Base-by-base conservation (phyloP, 2,888 invertebrate species). In the Malthinus seriepunctatus region DNA sequence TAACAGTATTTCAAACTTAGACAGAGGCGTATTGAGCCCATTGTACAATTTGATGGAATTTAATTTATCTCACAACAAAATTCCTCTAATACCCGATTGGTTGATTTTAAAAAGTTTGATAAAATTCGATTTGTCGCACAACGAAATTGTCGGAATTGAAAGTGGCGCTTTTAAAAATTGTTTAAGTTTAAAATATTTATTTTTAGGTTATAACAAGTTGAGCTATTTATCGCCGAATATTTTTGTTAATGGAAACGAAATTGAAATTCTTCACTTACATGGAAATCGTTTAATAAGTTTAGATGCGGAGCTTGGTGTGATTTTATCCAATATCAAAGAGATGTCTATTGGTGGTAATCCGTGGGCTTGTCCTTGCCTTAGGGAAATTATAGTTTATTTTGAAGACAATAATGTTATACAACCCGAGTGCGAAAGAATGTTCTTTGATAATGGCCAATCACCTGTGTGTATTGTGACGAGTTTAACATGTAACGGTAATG, bases 341-440 rank as follows among this genome's bases (percentile, higher is more conserved):
- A 59, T 63, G 23, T 52, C 56, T 9, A 33, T 64, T 8, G 47
- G 48, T 34, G 60, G 50, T n/a, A 64, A 64, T 59, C 64, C 64
- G 1, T 64, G 64, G 64, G 46, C 56, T 4, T 64, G 64, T 49
- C 39, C 58, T 34, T 64, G 64, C 45, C 51, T 64, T 4, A 8
- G 39, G 11, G 33, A 51, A 8, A 49, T 64, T 10, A 31, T n/a
- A 8, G 31, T 3, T 1, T 57, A 51, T 34, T 11, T 57, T 8
- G n/a, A 2, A 1, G 12, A 32, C 9, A 49, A 37, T 9, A 51
- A 50, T 5, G 57, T 61, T 31, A 11, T 9, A 8, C 50, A 54
- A 38, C 38, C 54, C 0, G 57, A 57, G n/a, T 61, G 61, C 15
- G 61, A 61, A 32, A 49, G 6, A 31, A 14, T 50, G 6, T 61